Percentiles rank a stretch among this genome's conserved stretches.
phyloP scores from a whole-genome alignment of 2,113 vertebrate genomes.

The Budorcas taxicolor region DNA sequence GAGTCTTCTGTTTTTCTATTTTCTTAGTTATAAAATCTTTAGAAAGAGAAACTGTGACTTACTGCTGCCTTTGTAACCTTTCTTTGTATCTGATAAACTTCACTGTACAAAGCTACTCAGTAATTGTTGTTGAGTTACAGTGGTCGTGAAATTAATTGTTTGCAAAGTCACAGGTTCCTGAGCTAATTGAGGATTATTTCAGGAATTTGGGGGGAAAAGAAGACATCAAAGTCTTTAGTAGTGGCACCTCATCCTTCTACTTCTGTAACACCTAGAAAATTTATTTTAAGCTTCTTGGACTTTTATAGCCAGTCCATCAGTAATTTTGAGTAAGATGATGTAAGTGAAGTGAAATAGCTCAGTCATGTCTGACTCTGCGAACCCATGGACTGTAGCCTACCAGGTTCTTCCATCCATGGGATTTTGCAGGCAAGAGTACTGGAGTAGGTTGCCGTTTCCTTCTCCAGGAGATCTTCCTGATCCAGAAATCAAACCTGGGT shows the following conservation, averaged over 20 bases:
- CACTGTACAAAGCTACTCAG: not conserved
- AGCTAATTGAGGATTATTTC: not conserved
- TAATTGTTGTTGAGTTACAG: not conserved
- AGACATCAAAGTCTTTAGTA: not conserved
- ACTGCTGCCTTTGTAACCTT: not conserved
- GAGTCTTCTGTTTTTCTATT: not conserved
- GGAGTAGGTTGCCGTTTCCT: not conserved
- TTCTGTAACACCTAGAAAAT: not conserved
- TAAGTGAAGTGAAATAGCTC: not conserved
- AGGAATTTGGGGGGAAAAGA: not conserved
- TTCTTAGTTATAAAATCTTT: conserved; percentile 11
- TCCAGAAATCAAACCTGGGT: not conserved
- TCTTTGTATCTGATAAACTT: not conserved
- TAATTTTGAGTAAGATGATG: not conserved
- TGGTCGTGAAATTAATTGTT: not conserved
- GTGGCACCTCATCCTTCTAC: not conserved
- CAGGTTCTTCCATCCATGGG: not conserved
- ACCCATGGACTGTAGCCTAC: not conserved
- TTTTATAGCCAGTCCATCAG: not conserved
- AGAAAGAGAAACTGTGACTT: not conserved
- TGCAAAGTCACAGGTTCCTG: not conserved
- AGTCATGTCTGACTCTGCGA: not conserved
- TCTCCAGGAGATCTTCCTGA: not conserved
- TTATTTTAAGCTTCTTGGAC: not conserved
- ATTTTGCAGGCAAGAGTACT: not conserved